Evolutionary conservation across 2,113 vertebrate genomes (phyloP), one percentile per base, ranked within the genome.

Genomic region (Chionomys nivalis): DNA sequence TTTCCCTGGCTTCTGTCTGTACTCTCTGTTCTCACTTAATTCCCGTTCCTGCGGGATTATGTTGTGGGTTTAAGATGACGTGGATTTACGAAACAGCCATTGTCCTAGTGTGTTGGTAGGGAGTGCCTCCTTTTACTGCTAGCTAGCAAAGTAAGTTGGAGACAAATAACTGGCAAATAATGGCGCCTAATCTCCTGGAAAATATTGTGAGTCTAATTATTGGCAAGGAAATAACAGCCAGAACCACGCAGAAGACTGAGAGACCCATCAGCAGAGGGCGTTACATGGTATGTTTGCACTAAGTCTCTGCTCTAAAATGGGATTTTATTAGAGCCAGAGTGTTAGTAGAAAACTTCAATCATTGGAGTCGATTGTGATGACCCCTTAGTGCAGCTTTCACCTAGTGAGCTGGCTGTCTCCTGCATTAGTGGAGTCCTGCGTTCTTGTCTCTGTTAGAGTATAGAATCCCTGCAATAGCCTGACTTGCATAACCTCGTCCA

Each of bases 1-100:
- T 58, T 58, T 21, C 55, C 19, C 1, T 95, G 94, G 19, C 91
- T 3, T 87, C 95, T 93, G 33, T 93, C 52, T 73, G 90, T 81
- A 58, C 52, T 87, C 86, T 94, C 88, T 97, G 0, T 90, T 94
- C 63, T 96, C 95, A 76, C 28, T 92, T 93, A 94, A 87, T 96
- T 93, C 91, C 72, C 0, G 72, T 92, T 89, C 63, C 58, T 87
- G 73, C 89, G 82, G 89, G 91, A 94, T 96, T 92, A 49, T 33
- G 39, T 36, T 63, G 70, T 88, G 26, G 75, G n/a, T 95, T 94
- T 96, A 77, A 77, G 94, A 52, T 55, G 63, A 58, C 44, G 12
- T 42, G 52, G n/a, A 49, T 42, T 68, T 92, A 44, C 3, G 24
- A 68, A 47, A 83, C 28, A 39, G 77, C 90, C 79, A 16, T 87